A percentile compares a stretch with the other conserved stretches of the same genome.
Conservation (phyloP, 2,797 vertebrate genomes). For the Crocidura indochinensis region DNA sequence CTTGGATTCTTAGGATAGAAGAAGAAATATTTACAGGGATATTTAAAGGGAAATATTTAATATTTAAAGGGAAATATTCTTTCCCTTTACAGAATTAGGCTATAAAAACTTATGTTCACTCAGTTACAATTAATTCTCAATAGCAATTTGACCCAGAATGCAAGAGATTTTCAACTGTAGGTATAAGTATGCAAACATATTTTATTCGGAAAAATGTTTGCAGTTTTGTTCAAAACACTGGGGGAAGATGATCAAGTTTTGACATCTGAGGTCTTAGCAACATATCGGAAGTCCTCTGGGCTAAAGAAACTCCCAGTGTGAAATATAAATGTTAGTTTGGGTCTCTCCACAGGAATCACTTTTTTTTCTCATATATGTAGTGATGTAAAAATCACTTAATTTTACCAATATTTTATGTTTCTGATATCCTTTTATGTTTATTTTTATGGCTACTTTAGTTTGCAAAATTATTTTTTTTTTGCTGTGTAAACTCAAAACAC, state of each 20-base stretch:
- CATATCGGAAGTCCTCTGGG: conserved; percentile 62
- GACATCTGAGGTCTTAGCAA: conserved; percentile 29
- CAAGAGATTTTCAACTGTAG: conserved; percentile 8
- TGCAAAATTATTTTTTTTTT: conserved; percentile 44
- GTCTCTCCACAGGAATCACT: conserved; percentile 19
- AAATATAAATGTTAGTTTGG: conserved; percentile 38
- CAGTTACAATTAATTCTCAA: conserved; percentile 40
- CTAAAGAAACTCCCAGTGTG: conserved; percentile 50
- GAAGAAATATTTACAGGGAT: conserved; percentile 45
- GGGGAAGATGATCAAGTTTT: conserved; percentile 13
- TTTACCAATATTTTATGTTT: neutral
- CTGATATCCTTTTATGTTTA: conserved; percentile 1
- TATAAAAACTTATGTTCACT: neutral
- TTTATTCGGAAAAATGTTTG: conserved; percentile 71
- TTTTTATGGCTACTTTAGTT: conserved; percentile 24
- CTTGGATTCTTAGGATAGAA: conserved; percentile 8
- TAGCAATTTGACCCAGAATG: conserved; percentile 51
- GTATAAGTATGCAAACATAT: conserved; percentile 71
- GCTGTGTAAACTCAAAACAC: conserved; percentile 1
- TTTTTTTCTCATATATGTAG: conserved; percentile 36
- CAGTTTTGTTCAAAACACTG: conserved; percentile 37
- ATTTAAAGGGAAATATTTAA: too few species aligned
- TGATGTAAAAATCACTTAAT: conserved; percentile 56
- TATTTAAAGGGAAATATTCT: too few species aligned
- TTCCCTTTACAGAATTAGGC: conserved; percentile 35